Evolutionary conservation across 2,888 invertebrate species (phyloP), one percentile per base, ranked within the genome.

Genomic region (Hyles lineata): DNA sequence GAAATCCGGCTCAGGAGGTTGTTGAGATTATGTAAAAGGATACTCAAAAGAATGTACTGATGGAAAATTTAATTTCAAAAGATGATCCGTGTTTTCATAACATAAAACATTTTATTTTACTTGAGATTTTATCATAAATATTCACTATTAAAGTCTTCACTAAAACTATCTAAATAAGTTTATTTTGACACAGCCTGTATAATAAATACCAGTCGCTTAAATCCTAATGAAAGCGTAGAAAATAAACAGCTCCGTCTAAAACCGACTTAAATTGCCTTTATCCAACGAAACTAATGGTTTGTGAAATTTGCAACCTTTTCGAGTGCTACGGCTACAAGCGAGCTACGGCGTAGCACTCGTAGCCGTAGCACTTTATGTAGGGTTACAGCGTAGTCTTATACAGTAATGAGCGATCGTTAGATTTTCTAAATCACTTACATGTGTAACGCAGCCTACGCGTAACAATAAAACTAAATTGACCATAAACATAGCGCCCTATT

Each of bases 291-390:
- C 81, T 88, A 88, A 88, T 87, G 86, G 86, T 82, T 81, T 83
- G 86, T 85, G 80, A 86, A 86, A 87, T 85, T 85, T 83, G 84
- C 85, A 87, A 82, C 87, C 82, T 80, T 82, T 85, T 84, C 80
- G 77, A 85, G 84, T 82, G 80, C 82, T 82, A 81, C 77, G 75
- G 78, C 80, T 82, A 85, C 82, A 79, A 80, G 79, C 79, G 76
- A 77, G 79, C 81, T 81, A 80, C 81, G 78, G 77, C 77, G 77
- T 75, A 76, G 74, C 71, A 67, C 73, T 75, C 73, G 76, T 80
- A 76, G 76, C 77, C 79, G 79, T 82, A 83, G 83, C 73, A 73
- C 73, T 74, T 74, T 67, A 72, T 58, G 72, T 67, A 58, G 63
- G 72, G 72, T 67, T 67, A 72, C 67, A 50, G 23, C 43, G 67